Evolutionary conservation across 2,888 invertebrate species (phyloP).

Genomic region (Blera fallax): DNA sequence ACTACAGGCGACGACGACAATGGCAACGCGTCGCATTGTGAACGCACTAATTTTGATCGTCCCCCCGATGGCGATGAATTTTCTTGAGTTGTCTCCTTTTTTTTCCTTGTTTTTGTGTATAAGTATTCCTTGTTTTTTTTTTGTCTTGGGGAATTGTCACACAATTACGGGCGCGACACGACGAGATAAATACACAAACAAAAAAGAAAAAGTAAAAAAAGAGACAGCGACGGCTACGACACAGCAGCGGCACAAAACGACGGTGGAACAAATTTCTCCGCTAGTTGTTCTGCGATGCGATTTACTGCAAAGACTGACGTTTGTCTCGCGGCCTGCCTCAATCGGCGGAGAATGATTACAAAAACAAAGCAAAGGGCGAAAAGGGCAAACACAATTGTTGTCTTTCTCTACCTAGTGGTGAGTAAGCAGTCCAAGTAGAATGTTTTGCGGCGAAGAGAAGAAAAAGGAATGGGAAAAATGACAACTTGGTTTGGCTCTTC

Average conservation of each 20-base stretch:
- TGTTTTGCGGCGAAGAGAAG: conserved; percentile 56
- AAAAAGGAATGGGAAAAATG: neutral
- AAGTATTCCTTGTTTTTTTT: neutral
- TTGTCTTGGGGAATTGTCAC: neutral
- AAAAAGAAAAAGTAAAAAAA: neutral
- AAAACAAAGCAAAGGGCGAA: conserved; percentile 44
- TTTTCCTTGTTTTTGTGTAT: neutral
- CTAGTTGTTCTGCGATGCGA: conserved; percentile 41
- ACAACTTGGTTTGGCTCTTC: conserved; percentile 30
- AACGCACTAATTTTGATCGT: conserved; percentile 6
- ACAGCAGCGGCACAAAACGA: conserved; percentile 25
- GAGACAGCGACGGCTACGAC: conserved; percentile 38
- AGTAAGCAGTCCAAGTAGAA: neutral
- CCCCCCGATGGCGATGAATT: neutral
- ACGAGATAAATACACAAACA: conserved; percentile 6
- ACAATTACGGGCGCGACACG: conserved; percentile 2
- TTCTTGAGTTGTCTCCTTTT: neutral
- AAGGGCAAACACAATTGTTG: neutral
- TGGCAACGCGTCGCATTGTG: conserved; percentile 43
- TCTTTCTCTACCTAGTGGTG: neutral
- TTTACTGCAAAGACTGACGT: conserved; percentile 66
- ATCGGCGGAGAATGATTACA: conserved; percentile 46
- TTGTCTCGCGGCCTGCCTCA: conserved; percentile 63
- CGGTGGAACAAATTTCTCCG: neutral
- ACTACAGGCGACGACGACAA: neutral